Evolutionary conservation across 92 coral and sea anemone species (phyloP).

Genomic region (Palythoa grandiflora): DNA sequence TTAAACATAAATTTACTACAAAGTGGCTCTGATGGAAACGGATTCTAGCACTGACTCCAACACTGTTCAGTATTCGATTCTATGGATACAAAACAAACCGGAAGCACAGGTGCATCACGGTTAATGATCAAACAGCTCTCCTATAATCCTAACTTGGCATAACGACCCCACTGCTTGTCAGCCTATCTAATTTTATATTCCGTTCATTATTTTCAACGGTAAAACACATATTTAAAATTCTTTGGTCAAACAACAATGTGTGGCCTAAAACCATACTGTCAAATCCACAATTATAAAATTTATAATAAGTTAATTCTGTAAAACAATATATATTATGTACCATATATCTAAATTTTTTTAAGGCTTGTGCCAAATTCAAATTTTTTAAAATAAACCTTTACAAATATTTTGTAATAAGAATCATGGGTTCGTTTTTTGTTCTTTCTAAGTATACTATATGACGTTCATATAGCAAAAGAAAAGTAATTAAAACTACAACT

Average conservation of each 20-base stretch:
- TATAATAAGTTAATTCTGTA: conserved; percentile 30
- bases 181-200: background rate
- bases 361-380: background rate
- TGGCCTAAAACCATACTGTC: background rate
- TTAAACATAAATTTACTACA: too few relatives aligned
- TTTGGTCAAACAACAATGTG: background rate
- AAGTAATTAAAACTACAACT: too few relatives aligned
- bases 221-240: background rate
- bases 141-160: background rate
- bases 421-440: background rate
- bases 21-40: too few relatives aligned
- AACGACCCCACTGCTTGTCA: background rate
- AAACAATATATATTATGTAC: conserved; percentile 8
- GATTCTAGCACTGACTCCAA: too few relatives aligned
- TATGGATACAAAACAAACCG: too few relatives aligned
- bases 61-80: too few relatives aligned
- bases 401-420: background rate
- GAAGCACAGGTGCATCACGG: too few relatives aligned
- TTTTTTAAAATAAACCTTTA: background rate
- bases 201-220: background rate
- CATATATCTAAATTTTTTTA: conserved; percentile 12
- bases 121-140: too few relatives aligned
- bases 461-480: background rate
- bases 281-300: background rate
- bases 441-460: background rate